Evolutionary conservation across 2,797 vertebrate genomes (phyloP).

Genomic region (Sebastiscus tertius): DNA sequence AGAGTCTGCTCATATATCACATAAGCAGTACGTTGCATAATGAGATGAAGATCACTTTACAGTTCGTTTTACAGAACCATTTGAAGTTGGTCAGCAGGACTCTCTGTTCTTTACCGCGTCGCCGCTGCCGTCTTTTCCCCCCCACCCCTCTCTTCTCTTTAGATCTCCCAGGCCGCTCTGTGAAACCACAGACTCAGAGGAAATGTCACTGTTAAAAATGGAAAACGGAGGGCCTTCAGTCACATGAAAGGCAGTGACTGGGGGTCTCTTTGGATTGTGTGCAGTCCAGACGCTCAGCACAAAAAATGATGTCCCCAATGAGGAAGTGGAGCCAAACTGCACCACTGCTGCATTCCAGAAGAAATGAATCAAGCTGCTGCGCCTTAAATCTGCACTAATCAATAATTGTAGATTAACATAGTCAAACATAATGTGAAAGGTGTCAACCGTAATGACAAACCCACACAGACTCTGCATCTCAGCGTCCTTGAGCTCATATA

Average conservation of each 20-base stretch:
- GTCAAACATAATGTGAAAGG: background rate
- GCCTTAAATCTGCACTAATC: conserved; percentile 3
- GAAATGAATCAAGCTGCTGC: background rate
- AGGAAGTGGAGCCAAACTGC: conserved; percentile 4
- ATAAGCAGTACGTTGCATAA: conserved; percentile 18
- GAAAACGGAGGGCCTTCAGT: conserved; percentile 57
- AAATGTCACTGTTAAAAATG: conserved; percentile 83
- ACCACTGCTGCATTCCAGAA: background rate
- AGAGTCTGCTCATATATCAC: conserved; percentile 7
- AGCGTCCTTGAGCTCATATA: background rate
- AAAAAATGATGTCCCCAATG: conserved; percentile 16
- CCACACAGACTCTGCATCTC: background rate
- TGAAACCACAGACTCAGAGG: conserved; percentile 69
- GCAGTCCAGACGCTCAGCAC: conserved; percentile 9
- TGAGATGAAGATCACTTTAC: conserved; percentile 20
- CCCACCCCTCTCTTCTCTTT: conserved; percentile 9
- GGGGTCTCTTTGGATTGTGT: conserved; percentile 48
- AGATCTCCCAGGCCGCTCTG: conserved; percentile 61
- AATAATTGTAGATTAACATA: background rate
- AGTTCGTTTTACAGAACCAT: conserved; percentile 15
- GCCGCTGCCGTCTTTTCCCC: background rate
- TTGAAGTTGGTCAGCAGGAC: conserved; percentile 23
- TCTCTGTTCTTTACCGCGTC: conserved; percentile 10
- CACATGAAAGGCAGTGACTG: conserved; percentile 66
- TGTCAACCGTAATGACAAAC: background rate